phyloP scores from a whole-genome alignment of 1,140 invertebrate genomes.

The Triops longicaudatus region DNA sequence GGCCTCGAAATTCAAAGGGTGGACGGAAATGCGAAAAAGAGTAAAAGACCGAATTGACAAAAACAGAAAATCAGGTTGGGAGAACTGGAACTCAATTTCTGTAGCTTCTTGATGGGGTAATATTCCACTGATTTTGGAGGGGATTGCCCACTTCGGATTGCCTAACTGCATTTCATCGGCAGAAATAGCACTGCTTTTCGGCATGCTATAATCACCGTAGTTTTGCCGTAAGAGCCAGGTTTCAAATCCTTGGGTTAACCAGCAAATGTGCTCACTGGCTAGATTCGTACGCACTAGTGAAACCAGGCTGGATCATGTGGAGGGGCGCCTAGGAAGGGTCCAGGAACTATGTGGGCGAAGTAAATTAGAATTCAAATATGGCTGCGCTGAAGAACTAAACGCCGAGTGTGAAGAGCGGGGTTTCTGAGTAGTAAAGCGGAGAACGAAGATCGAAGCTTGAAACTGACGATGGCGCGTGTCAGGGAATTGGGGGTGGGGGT shows the following conservation, averaged over 20 bases:
- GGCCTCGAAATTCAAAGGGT: neutral
- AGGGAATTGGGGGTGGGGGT: neutral
- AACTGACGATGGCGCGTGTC: constrained; percentile 9
- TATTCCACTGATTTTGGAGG: too few species aligned
- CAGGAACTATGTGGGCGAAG: neutral
- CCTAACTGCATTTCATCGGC: too few species aligned
- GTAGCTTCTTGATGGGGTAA: too few species aligned
- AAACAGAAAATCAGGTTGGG: neutral
- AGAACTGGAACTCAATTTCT: neutral
- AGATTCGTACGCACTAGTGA: neutral
- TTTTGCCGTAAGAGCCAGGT: too few species aligned
- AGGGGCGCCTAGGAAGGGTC: neutral
- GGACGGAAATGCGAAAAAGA: neutral
- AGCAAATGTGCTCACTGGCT: neutral
- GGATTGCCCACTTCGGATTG: too few species aligned
- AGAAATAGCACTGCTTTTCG: too few species aligned
- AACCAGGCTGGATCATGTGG: neutral
- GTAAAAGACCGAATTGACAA: neutral
- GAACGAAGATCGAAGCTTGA: constrained; percentile 5
- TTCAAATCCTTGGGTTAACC: too few species aligned
- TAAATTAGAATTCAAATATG: neutral
- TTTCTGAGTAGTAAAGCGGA: neutral
- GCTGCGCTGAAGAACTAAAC: neutral
- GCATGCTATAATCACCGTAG: too few species aligned
- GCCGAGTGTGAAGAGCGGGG: neutral